Conservation (phyloP, 2,797 vertebrate genomes). For the Nyctalus aviator region DNA sequence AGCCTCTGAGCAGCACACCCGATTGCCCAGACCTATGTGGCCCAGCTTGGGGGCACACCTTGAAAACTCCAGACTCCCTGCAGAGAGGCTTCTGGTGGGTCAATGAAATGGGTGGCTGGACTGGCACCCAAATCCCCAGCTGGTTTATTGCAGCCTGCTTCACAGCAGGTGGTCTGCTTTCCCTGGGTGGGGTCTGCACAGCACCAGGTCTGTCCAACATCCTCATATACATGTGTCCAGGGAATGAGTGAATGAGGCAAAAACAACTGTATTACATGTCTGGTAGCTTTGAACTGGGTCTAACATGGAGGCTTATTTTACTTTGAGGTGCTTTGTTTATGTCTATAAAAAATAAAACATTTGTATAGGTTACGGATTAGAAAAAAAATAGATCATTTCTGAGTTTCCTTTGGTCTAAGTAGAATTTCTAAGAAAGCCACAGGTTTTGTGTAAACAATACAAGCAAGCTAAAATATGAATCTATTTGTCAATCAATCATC, state of each 20-base stretch:
- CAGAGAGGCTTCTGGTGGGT: background rate
- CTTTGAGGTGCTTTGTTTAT: background rate
- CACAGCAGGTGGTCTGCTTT: background rate
- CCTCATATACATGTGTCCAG: background rate
- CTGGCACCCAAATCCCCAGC: background rate
- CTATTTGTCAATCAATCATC: background rate
- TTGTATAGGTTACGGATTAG: background rate
- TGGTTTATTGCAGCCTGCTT: background rate
- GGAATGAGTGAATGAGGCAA: background rate
- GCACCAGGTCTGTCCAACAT: background rate
- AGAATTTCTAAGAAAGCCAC: background rate
- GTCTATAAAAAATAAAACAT: slow-evolving; percentile 11
- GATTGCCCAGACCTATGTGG: background rate
- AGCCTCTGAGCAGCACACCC: too few species aligned
- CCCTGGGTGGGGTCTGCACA: background rate
- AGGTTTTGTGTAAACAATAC: background rate
- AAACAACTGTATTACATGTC: background rate
- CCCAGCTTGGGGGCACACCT: background rate
- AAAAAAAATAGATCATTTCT: background rate
- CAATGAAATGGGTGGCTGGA: background rate
- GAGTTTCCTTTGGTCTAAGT: background rate
- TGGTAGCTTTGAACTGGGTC: background rate
- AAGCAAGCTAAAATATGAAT: background rate
- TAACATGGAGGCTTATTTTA: background rate
- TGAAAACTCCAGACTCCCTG: background rate